phyloP scores from a whole-genome alignment of 30 jellyfish, hydroid and myxozoan species.

The Mastigias papua region DNA sequence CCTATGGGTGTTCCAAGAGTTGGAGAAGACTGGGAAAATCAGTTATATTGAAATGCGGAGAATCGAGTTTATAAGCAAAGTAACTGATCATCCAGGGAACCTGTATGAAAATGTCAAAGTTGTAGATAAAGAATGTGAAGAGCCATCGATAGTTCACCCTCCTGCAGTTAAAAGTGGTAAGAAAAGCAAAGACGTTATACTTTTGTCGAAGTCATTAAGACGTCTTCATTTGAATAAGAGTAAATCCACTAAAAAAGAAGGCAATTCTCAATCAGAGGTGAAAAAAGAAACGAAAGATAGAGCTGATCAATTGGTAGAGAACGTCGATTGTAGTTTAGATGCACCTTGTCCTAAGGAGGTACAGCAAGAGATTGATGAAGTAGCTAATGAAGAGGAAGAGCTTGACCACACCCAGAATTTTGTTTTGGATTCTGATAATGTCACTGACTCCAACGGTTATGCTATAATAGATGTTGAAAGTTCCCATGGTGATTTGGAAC shows the following conservation, averaged over 20 bases:
- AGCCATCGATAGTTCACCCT: neutral
- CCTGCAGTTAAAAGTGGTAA: constrained; percentile 26
- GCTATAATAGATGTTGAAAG: too few species aligned
- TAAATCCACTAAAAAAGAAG: neutral
- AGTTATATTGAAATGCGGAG: constrained; percentile 65
- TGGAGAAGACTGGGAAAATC: constrained; percentile 63
- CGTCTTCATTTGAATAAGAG: constrained; percentile 10
- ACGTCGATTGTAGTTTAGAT: neutral
- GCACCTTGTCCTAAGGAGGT: neutral
- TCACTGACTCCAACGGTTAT: too few species aligned
- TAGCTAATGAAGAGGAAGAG: neutral
- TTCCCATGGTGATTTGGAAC: neutral
- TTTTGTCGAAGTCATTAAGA: constrained; percentile 24
- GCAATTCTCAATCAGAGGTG: neutral
- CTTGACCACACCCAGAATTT: neutral
- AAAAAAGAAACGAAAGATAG: neutral
- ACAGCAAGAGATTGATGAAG: neutral
- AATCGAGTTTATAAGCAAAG: constrained; percentile 27
- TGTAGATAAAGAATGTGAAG: constrained; percentile 33
- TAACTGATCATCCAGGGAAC: neutral
- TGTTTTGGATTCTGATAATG: neutral
- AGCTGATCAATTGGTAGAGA: neutral
- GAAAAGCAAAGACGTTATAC: constrained; percentile 17
- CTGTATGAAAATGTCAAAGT: constrained; percentile 9
- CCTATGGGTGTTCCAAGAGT: constrained; percentile 75